Percentiles rank a stretch among this genome's conserved stretches.
These are phyloP conservation scores for Chaetodon auriga DNA, from an alignment of 2,113 vertebrate genomes.

Conservation along the genomic window DNA sequence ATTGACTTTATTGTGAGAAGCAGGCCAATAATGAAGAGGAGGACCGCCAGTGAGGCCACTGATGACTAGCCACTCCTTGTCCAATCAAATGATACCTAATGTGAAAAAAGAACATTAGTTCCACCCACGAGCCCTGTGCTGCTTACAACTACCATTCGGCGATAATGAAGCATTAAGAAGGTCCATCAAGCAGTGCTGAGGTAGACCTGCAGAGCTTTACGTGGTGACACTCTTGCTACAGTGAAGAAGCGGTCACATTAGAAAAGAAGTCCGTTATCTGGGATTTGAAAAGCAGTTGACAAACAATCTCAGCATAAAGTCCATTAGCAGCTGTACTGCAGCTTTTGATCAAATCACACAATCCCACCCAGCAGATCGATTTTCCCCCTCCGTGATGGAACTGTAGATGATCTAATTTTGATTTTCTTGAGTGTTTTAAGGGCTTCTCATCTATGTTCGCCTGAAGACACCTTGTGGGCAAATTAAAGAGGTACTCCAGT, in stretches of 20 bases:
- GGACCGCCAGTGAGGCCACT: neutral
- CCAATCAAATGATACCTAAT: neutral
- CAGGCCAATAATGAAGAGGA: neutral
- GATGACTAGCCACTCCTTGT: neutral
- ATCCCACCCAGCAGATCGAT: neutral
- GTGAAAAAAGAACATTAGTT: neutral
- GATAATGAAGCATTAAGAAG: neutral
- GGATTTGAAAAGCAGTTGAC: neutral
- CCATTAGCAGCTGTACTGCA: neutral
- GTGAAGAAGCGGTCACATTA: neutral
- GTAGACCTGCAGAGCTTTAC: neutral
- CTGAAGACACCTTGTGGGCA: neutral
- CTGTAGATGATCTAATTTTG: neutral
- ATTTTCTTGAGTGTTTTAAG: neutral
- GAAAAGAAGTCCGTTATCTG: neutral
- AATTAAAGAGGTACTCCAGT: too few relatives aligned
- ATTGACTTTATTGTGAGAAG: slow-evolving; percentile 43
- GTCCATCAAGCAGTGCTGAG: neutral
- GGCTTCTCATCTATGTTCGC: neutral
- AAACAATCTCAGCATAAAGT: neutral
- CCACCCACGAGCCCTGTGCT: neutral
- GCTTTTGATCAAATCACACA: neutral
- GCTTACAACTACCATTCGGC: neutral
- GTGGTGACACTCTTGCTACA: neutral
- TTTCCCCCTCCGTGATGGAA: neutral